Conservation (phyloP, 2,113 vertebrate species). For the Protobothrops mucrosquamatus region DNA sequence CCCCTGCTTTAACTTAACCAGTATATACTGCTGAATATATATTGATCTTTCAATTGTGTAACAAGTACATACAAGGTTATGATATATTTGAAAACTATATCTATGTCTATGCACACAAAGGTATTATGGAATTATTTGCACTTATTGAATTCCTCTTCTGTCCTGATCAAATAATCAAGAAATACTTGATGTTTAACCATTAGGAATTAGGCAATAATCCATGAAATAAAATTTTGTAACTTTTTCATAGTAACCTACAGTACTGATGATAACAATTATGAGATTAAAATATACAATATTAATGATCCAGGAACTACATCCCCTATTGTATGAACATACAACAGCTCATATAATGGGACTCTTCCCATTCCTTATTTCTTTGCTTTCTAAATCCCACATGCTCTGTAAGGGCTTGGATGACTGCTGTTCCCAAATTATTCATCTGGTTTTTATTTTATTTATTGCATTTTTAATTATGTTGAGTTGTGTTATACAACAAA, state of each 20-base stretch:
- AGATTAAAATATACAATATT: neutral
- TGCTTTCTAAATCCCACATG: neutral
- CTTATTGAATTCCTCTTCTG: neutral
- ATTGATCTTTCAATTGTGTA: neutral
- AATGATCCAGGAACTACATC: neutral
- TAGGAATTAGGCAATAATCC: neutral
- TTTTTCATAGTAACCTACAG: neutral
- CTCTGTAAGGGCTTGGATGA: neutral
- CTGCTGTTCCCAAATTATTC: neutral
- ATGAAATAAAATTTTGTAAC: slow-evolving; percentile 5
- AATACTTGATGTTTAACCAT: neutral
- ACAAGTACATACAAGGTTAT: neutral
- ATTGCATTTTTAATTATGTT: neutral
- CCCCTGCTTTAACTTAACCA: neutral
- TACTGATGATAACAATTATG: neutral
- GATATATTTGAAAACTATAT: neutral
- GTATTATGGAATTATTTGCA: neutral
- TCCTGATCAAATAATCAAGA: neutral
- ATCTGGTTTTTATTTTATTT: neutral
- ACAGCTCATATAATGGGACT: neutral
- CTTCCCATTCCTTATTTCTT: neutral
- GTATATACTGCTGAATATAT: neutral
- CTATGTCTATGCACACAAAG: neutral
- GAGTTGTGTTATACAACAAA: neutral
- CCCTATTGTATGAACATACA: neutral